Conservation (phyloP, 2,113 vertebrate species). For the Candoia aspera region DNA sequence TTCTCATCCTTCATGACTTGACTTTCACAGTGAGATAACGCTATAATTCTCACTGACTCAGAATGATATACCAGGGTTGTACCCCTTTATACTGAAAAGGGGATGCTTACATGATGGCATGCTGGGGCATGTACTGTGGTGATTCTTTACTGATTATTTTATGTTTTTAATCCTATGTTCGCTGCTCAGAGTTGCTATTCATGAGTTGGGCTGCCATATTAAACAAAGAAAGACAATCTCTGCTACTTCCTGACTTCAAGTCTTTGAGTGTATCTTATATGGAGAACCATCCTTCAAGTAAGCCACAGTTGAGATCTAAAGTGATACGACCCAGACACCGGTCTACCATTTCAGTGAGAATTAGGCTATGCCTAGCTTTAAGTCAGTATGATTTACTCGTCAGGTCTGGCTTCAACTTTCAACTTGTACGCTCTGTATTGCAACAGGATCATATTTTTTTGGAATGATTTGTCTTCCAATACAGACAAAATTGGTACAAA, state of each 20-base stretch:
- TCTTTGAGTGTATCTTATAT: neutral
- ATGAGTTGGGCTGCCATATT: neutral
- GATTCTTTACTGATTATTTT: no score
- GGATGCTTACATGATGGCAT: neutral
- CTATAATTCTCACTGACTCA: neutral
- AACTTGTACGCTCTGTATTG: neutral
- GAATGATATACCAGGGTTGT: neutral
- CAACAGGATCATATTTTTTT: neutral
- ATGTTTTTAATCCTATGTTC: no score
- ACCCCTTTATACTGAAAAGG: neutral
- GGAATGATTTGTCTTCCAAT: neutral
- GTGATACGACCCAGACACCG: neutral
- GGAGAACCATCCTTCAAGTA: neutral
- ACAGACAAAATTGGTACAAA: slow-evolving; percentile 15
- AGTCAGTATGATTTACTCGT: neutral
- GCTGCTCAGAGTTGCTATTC: no score
- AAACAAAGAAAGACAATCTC: neutral
- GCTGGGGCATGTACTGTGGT: neutral
- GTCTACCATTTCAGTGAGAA: neutral
- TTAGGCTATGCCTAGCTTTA: neutral
- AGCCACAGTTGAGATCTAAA: neutral
- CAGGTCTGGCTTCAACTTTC: neutral
- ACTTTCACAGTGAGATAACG: neutral
- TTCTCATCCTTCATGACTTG: no score
- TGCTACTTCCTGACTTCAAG: neutral